Evolutionary conservation across 2,797 vertebrate species (phyloP), one percentile per base, ranked within the genome.

Genomic region (Orestias chungarensis): DNA sequence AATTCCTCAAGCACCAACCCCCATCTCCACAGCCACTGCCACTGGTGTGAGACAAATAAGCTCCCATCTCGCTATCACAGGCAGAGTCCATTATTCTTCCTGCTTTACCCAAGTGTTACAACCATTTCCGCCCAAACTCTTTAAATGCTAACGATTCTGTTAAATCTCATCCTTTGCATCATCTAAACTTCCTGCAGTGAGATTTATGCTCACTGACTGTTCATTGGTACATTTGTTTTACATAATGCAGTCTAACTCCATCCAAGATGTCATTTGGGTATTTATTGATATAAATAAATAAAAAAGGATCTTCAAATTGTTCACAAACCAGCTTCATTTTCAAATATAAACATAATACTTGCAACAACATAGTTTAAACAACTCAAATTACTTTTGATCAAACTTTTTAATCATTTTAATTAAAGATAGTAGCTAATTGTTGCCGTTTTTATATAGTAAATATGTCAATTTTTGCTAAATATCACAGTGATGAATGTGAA

Each of bases 41-140:
- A 82, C 82, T 23, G 74, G 89, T 83, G 87, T 86, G 90, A 89
- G 85, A 90, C 89, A 88, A 92, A 92, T 84, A 85, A 86, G 87
- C 79, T 69, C 82, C 78, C 85, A 68, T 91, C 86, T 89, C 88
- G 86, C 91, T 90, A 93, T 93, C 91, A 91, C 82, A 82, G 76
- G 73, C 81, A 74, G 49, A 77, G 78, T 64, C 46, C 65, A 84
- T 81, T 62, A 68, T 71, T 69, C 83, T 89, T 94, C 90, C 91
- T 93, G 76, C 85, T 86, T 86, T 82, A 86, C 78, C 75, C 74
- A 81, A 76, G 85, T 92, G 90, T 87, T 70, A 86, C 70, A 75
- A 57, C 79, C 74, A 74, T 81, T 86, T 80, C 71, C 54, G 15
- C 52, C 3, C 7, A 0, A 68, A 54, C 70, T 59, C 54, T 31